Conservation (phyloP, 1,140 invertebrate species). For the Leptinotarsa texana region DNA sequence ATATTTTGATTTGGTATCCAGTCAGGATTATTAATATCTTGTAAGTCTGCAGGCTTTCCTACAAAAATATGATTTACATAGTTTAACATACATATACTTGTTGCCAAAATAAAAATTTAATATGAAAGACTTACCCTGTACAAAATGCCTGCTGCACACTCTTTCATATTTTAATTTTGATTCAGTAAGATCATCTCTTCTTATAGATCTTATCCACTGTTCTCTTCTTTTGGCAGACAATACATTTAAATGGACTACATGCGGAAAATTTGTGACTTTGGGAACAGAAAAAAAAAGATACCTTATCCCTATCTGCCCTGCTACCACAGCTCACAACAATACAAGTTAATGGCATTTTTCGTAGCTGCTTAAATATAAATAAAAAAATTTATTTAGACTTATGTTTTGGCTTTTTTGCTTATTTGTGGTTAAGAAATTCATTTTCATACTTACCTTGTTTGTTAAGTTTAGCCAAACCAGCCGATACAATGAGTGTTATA, state of each 20-base stretch:
- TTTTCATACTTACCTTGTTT: too few relatives aligned
- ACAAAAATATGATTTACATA: neutral
- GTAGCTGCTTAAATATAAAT: too few relatives aligned
- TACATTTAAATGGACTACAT: neutral
- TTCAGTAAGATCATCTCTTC: slow-evolving; percentile 15
- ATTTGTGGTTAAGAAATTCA: too few relatives aligned
- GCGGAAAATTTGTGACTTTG: neutral
- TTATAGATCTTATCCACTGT: slow-evolving; percentile 15
- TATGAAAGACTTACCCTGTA: slow-evolving; percentile 3
- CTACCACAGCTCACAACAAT: neutral
- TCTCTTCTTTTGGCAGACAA: neutral
- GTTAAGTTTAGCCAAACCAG: too few relatives aligned
- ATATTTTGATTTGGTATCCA: slow-evolving; percentile 29
- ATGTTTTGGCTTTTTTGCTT: too few relatives aligned
- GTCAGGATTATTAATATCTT: slow-evolving; percentile 28
- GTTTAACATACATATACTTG: neutral
- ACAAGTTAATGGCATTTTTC: slow-evolving; percentile 7
- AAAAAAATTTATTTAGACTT: too few relatives aligned
- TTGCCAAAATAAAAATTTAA: neutral
- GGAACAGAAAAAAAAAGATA: slow-evolving; percentile 2
- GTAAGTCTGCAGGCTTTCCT: slow-evolving; percentile 32
- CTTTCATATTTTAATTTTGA: slow-evolving; percentile 19
- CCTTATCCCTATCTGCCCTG: neutral
- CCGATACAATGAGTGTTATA: too few relatives aligned
- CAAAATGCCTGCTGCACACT: slow-evolving; percentile 23